Evolutionary conservation across 2,888 invertebrate genomes (phyloP).

Genomic region (Rotaria macrura): DNA sequence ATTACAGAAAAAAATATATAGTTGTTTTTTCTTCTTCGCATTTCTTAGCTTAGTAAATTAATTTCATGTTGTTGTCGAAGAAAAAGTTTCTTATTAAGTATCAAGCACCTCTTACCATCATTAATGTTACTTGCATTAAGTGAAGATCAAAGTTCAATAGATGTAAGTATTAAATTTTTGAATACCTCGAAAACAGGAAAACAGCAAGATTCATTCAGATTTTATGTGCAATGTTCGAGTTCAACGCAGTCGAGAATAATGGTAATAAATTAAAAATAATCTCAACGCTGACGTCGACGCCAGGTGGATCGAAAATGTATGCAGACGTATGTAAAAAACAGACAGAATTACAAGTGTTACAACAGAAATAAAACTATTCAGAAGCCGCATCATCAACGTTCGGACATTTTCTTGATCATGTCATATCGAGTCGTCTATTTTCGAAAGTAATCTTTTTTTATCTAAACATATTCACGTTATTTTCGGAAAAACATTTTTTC

Average conservation of each 20-base stretch:
- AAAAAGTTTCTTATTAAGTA: slow-evolving; percentile 60
- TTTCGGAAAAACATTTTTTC: too few species aligned
- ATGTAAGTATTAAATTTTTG: slow-evolving; percentile 39
- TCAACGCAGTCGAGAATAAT: slow-evolving; percentile 58
- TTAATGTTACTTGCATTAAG: slow-evolving; percentile 64
- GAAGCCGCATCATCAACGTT: too few species aligned
- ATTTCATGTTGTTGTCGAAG: slow-evolving; percentile 65
- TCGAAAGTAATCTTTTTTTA: too few species aligned
- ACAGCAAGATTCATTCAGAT: slow-evolving; percentile 50
- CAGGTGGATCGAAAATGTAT: slow-evolving; percentile 61
- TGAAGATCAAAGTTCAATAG: slow-evolving; percentile 54
- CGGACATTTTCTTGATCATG: too few species aligned
- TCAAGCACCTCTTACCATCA: slow-evolving; percentile 62
- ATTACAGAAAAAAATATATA: too few species aligned
- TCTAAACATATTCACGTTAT: too few species aligned
- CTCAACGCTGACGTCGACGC: slow-evolving; percentile 64
- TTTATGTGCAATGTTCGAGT: slow-evolving; percentile 66
- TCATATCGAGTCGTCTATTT: too few species aligned
- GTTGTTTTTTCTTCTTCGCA: too few species aligned
- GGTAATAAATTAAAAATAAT: slow-evolving; percentile 60
- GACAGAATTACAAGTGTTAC: slow-evolving; percentile 64
- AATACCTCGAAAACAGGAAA: too few species aligned
- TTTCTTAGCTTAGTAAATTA: slow-evolving; percentile 46
- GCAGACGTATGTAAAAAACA: slow-evolving; percentile 63
- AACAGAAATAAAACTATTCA: too few species aligned